phyloP scores from a whole-genome alignment of 2,113 vertebrate genomes.

The Alethe castanea region DNA sequence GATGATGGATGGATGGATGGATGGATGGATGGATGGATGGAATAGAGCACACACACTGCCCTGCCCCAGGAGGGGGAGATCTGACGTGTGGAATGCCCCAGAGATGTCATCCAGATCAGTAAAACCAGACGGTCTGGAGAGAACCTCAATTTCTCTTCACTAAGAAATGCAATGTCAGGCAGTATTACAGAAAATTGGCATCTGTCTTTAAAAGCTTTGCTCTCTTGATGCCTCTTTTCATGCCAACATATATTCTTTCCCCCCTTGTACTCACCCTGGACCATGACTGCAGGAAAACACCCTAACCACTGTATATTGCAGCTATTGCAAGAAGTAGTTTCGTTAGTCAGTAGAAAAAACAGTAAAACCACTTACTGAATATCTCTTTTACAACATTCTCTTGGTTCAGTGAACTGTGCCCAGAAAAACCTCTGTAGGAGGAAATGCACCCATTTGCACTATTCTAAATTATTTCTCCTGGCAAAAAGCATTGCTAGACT shows the following conservation, averaged over 20 bases:
- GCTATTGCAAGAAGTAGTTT: neutral
- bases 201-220: neutral
- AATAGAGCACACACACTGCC: neutral
- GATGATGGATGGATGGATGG: too few relatives aligned
- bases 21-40: neutral
- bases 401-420: neutral
- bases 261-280: neutral
- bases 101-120: rapidly evolving
- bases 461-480: conserved; percentile 8
- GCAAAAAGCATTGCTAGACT: neutral
- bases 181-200: neutral
- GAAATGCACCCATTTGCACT: neutral
- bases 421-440: conserved; percentile 19
- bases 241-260: neutral
- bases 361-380: neutral
- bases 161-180: neutral
- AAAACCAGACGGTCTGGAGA: neutral
- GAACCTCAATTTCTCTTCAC: neutral
- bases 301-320: neutral
- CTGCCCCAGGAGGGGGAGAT: neutral
- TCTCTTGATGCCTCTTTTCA: neutral
- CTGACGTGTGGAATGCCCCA: neutral
- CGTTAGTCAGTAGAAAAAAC: neutral
- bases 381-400: neutral
- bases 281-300: neutral